These are phyloP conservation scores for Nymphalis urticae DNA, from an alignment of 2,888 invertebrate genomes.

Conservation along the genomic window DNA sequence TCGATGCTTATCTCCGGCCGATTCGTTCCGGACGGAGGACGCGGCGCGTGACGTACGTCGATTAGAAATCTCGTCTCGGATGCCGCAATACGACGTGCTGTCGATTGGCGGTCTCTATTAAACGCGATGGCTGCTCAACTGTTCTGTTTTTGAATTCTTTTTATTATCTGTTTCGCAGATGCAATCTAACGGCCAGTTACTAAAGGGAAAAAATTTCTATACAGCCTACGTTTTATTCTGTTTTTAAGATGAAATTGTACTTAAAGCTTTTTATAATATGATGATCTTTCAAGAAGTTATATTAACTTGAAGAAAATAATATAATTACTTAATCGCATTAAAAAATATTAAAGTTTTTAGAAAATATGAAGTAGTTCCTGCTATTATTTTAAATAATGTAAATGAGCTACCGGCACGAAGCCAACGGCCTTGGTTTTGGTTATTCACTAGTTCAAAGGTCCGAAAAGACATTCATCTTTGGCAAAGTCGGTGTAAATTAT, in stretches of 20 bases:
- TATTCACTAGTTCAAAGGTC: conserved; percentile 57
- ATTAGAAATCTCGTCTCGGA: conserved; percentile 69
- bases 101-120: conserved; percentile 54
- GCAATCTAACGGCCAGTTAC: conserved; percentile 36
- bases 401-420: conserved; percentile 39
- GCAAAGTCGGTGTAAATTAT: conserved; percentile 48
- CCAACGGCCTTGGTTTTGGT: conserved; percentile 54
- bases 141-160: conserved; percentile 39
- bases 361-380: conserved; percentile 8
- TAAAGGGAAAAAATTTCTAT: conserved; percentile 25
- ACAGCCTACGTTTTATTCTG: not conserved
- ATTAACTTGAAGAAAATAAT: not conserved
- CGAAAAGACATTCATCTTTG: conserved; percentile 46
- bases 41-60: conserved; percentile 66
- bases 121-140: conserved; percentile 46
- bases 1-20: conserved; percentile 64
- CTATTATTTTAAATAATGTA: conserved; percentile 36
- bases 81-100: conserved; percentile 51
- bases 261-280: conserved; percentile 8
- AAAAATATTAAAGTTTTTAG: not conserved
- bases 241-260: not conserved
- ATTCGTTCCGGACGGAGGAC: conserved; percentile 63
- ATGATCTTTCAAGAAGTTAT: not conserved
- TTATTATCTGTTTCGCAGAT: conserved; percentile 37
- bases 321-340: not conserved